Conservation (phyloP, 2,113 vertebrate genomes). For the Calypte anna region DNA sequence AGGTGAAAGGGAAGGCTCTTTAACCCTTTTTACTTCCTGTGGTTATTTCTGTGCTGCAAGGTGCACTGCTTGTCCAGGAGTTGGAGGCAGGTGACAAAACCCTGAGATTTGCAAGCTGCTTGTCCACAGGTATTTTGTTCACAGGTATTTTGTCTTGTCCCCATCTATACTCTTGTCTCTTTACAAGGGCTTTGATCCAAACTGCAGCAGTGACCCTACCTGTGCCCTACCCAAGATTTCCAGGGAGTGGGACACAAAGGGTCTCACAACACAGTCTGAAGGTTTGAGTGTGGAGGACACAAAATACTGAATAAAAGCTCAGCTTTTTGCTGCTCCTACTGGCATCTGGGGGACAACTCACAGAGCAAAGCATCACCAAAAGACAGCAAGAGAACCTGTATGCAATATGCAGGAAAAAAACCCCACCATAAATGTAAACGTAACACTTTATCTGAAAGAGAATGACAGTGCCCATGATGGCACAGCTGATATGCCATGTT, state of each 20-base stretch:
- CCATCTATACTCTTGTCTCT: accelerated
- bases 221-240: accelerated
- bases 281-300: accelerated
- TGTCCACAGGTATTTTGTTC: neutral
- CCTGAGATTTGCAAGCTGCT: neutral
- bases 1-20: slow-evolving; percentile 46
- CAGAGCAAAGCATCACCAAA: neutral
- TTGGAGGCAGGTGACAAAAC: neutral
- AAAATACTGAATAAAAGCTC: neutral
- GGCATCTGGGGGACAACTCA: neutral
- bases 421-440: too few relatives aligned
- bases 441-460: neutral
- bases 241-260: neutral
- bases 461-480: neutral
- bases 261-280: neutral
- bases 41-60: neutral
- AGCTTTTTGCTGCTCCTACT: neutral
- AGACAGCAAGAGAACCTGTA: neutral
- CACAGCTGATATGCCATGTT: neutral
- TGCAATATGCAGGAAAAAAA: accelerated
- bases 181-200: neutral
- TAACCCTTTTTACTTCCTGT: neutral
- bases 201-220: neutral
- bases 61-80: neutral
- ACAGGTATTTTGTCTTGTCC: neutral